Base-by-base conservation (phyloP, 2,888 invertebrate species). In the Apocheima hispidaria region DNA sequence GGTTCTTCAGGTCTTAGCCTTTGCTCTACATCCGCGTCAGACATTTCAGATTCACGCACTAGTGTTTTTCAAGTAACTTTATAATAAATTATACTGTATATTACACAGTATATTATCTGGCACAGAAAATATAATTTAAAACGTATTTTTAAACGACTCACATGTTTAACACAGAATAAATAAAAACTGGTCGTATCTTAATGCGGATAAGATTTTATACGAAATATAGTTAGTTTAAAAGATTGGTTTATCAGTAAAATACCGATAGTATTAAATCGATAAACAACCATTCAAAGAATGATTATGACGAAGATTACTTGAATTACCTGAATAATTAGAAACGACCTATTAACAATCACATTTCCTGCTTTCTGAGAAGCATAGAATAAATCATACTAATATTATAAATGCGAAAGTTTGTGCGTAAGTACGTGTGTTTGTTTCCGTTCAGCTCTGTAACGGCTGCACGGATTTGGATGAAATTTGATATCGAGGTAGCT, bases 201-300 rank as follows among this genome's bases (percentile, higher is more conserved):
- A 16, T 14, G 21, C 6, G 14, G 36, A 43, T n/a, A 6, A 2
- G 26, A 16, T 52, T 46, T 21, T 52, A 58, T 50, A 57, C 35
- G 28, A 28, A 33, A 9, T 44, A n/a, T n/a, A n/a, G n/a, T n/a
- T n/a, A 35, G 20, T 38, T 50, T 41, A 16, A 35, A 46, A 35
- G 41, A 14, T 41, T 41, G 52, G 52, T 40, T 52, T 46, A 59
- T 59, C 52, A 52, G 52, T 33, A 7, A 51, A 44, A 18, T 12
- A 23, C 38, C 21, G 59, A 59, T 59, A 59, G 38, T n/a, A n/a
- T n/a, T 36, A n/a, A 28, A 12, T 21, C 28, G 58, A 58, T 58
- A 58, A 43, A 33, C 26, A 1, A 7, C 18, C n/a, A 20, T 50
- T 57, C 58, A 44, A 16, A 50, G 50, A 57, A 36, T 33, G 38